Percentiles rank a stretch among this genome's conserved stretches.
Evolutionary conservation across 2,888 invertebrate species (phyloP).

Genomic region (Eucera pruinosa): DNA sequence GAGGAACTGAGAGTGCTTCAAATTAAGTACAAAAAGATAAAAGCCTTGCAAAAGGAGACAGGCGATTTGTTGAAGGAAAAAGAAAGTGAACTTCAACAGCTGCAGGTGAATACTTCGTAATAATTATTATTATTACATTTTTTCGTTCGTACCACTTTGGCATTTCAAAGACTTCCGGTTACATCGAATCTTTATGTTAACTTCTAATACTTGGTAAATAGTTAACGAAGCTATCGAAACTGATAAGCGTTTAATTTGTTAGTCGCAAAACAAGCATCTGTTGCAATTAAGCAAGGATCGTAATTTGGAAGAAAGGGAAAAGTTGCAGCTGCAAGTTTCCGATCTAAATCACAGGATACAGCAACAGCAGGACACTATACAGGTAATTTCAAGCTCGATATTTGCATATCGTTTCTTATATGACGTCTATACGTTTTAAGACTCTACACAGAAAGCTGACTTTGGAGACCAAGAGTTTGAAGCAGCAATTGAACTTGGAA

Average conservation of each 20-base stretch:
- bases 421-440: slow-evolving; percentile 67
- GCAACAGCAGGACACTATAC: slow-evolving; percentile 83
- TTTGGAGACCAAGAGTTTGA: slow-evolving; percentile 90
- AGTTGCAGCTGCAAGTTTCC: slow-evolving; percentile 87
- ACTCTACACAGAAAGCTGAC: slow-evolving; percentile 89
- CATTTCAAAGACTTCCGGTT: no score
- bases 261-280: slow-evolving; percentile 90
- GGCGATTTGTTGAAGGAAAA: slow-evolving; percentile 88
- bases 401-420: not conserved
- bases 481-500: slow-evolving; percentile 89
- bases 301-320: slow-evolving; percentile 90
- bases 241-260: slow-evolving; percentile 23
- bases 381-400: slow-evolving; percentile 73
- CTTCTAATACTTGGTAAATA: not conserved
- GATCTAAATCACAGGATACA: slow-evolving; percentile 82
- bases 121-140: no score
- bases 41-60: slow-evolving; percentile 87
- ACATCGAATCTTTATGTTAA: no score
- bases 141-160: no score
- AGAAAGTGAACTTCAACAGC: slow-evolving; percentile 88
- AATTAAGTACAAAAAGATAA: slow-evolving; percentile 89
- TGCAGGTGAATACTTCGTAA: slow-evolving; percentile 85
- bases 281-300: slow-evolving; percentile 90
- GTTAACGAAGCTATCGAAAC: not conserved
- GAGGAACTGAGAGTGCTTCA: slow-evolving; percentile 91